phyloP scores from a whole-genome alignment of 2,797 vertebrate species.

The Myotis myotis region DNA sequence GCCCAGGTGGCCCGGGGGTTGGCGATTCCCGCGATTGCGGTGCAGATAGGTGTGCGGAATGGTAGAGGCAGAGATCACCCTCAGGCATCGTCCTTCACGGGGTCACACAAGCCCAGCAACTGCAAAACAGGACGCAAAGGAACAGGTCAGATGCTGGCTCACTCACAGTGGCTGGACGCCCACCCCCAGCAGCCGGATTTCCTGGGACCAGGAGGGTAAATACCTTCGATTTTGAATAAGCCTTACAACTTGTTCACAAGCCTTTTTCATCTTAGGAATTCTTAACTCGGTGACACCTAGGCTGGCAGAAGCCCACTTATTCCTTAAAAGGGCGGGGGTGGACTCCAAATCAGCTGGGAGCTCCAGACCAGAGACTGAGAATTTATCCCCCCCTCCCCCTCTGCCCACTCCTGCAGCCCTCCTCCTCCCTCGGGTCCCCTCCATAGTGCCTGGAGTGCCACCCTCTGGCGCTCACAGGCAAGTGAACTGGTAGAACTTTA shows the following conservation, averaged over 20 bases:
- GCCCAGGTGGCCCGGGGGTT: constrained; percentile 77
- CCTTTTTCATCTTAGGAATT: neutral
- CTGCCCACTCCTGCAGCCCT: neutral
- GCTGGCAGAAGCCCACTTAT: neutral
- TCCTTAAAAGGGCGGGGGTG: neutral
- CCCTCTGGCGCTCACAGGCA: constrained; percentile 70
- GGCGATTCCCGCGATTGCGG: constrained; percentile 78
- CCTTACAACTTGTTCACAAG: neutral
- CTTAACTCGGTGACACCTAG: neutral
- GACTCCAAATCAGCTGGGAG: neutral
- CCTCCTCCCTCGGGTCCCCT: neutral
- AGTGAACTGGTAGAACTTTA: constrained; percentile 48
- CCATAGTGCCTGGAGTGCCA: constrained; percentile 68
- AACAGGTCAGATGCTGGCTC: neutral
- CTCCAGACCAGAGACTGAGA: neutral
- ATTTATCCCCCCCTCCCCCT: too few species aligned
- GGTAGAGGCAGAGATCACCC: constrained; percentile 82
- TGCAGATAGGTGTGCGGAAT: constrained; percentile 78
- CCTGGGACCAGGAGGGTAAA: neutral
- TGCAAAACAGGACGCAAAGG: constrained; percentile 70
- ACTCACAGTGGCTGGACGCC: neutral
- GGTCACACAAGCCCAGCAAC: constrained; percentile 81
- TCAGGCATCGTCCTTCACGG: constrained; percentile 81
- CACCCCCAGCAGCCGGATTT: neutral
- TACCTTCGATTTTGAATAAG: neutral